Base-by-base conservation (phyloP, 2,797 vertebrate genomes). In the Melanotaenia boesemani region DNA sequence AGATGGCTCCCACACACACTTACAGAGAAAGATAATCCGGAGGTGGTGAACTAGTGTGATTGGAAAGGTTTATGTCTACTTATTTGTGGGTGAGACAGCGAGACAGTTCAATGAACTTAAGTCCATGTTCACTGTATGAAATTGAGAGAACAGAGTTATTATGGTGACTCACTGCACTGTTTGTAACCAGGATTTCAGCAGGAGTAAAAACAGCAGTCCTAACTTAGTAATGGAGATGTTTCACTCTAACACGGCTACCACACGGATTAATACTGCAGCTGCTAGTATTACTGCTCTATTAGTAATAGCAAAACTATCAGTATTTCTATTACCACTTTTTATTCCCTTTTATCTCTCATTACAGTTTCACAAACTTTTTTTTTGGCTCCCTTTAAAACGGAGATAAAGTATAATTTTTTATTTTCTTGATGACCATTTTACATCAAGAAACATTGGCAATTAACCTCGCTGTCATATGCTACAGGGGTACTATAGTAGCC, bases 1-100 rank as follows among this genome's bases (percentile, higher is more conserved):
- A 76, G 76, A 80, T 74, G 4, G 63, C 24, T 28, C 81, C 68
- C 70, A 79, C 83, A 71, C 81, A 70, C 46, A 46, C 52, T 52
- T 2, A 4, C 15, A 67, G 24, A 55, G 74, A 62, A 70, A 62
- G 79, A 81, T 78, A 58, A 81, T 79, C 77, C 75, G 59, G 46
- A 72, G 64, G 61, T 69, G 63, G 32, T 44, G 57, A 67, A 20
- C 7, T 20, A 2, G 0, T 30, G 22, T 64, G 64, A 76, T 18
- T 6, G 4, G 37, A 68, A 48, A 73, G 24, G 65, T 55, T 67
- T 77, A 28, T 32, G 59, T 64, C 1, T 39, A 56, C 22, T 61
- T 61, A 22, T 77, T 30, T 69, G 59, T 32, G 39, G 39, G 24
- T 55, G 55, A 65, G 54, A 54, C 55, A 24, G 22, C 36, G 37